Conservation (phyloP, 1,140 invertebrate species). For the Babylonia areolata region DNA sequence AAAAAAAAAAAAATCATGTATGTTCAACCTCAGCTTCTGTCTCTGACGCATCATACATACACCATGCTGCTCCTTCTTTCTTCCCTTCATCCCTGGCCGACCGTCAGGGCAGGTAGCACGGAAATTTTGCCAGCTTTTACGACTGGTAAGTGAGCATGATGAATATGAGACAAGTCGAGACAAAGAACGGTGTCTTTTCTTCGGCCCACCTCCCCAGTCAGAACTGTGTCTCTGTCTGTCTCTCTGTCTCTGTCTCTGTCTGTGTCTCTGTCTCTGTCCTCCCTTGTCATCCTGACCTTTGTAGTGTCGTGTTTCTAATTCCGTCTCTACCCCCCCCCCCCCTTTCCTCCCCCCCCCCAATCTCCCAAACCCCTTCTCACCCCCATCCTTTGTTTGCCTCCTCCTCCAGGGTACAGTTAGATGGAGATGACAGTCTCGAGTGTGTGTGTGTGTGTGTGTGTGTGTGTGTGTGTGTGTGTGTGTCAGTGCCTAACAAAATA, state of each 20-base stretch:
- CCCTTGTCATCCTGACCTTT: background rate
- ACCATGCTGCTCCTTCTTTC: background rate
- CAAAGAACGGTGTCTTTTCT: conserved; percentile 2
- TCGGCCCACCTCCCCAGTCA: background rate
- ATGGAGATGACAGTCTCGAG: too few relatives aligned
- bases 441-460: too few relatives aligned
- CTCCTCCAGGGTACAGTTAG: too few relatives aligned
- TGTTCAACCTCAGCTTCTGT: background rate
- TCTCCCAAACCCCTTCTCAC: too few relatives aligned
- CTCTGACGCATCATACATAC: too few relatives aligned
- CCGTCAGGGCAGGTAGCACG: background rate
- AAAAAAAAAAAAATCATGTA: too few relatives aligned
- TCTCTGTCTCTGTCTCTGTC: conserved; percentile 17
- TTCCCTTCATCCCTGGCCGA: background rate
- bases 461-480: too few relatives aligned
- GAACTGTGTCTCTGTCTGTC: background rate
- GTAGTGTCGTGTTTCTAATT: background rate
- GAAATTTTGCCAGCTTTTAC: background rate
- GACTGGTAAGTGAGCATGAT: background rate
- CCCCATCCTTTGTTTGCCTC: background rate
- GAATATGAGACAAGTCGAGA: background rate
- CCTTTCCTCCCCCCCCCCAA: background rate
- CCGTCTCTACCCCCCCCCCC: background rate
- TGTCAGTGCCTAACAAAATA: too few relatives aligned
- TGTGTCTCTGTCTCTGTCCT: conserved; percentile 1